phyloP scores from a whole-genome alignment of 2,797 vertebrate genomes.

The Zalophus californianus region DNA sequence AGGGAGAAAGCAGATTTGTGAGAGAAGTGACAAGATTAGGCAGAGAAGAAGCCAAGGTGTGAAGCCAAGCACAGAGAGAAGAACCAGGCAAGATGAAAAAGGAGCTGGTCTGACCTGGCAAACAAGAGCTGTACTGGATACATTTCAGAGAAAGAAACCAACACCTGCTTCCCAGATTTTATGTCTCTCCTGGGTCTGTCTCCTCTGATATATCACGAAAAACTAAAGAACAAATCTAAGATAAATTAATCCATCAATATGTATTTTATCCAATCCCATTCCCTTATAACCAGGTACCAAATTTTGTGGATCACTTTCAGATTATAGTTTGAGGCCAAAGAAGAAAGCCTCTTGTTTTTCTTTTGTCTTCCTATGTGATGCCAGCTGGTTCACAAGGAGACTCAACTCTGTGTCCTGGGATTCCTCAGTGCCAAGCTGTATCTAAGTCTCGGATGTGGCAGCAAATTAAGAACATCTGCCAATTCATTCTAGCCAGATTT shows the following conservation, averaged over 20 bases:
- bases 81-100: slow-evolving; percentile 13
- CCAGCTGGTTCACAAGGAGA: slow-evolving; percentile 52
- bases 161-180: slow-evolving; percentile 51
- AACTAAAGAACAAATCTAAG: slow-evolving; percentile 41
- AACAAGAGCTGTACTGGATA: slow-evolving; percentile 8
- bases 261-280: background rate
- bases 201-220: slow-evolving; percentile 26
- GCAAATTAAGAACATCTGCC: slow-evolving; percentile 59
- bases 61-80: slow-evolving; percentile 25
- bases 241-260: background rate
- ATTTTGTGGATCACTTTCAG: background rate
- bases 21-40: background rate
- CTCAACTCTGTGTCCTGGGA: background rate
- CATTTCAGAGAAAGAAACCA: slow-evolving; percentile 44
- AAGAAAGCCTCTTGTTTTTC: background rate
- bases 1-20: slow-evolving; percentile 25
- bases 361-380: background rate
- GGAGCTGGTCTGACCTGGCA: background rate
- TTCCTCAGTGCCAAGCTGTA: slow-evolving; percentile 26
- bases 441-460: background rate
- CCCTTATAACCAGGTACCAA: background rate
- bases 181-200: background rate
- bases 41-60: background rate
- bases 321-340: background rate
- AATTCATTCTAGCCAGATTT: slow-evolving; percentile 58